phyloP scores from a whole-genome alignment of 2,113 vertebrate genomes.

The Actinemys pallida region DNA sequence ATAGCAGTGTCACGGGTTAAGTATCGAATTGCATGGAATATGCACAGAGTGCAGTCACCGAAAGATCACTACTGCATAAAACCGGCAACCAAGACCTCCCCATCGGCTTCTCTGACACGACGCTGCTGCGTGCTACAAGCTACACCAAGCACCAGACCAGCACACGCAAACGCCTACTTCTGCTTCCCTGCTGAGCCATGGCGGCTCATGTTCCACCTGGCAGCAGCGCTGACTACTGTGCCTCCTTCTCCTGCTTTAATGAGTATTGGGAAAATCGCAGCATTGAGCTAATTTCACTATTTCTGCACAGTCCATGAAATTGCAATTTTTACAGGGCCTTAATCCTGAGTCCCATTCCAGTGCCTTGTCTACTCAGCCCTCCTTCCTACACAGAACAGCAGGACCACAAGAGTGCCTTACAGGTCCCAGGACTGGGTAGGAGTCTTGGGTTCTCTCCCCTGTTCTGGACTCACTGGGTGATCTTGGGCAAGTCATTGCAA shows the following conservation, averaged over 20 bases:
- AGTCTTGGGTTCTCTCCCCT: not conserved
- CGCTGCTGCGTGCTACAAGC: too few relatives aligned
- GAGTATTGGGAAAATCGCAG: not conserved
- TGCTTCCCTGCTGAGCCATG: too few relatives aligned
- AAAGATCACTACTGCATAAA: too few relatives aligned
- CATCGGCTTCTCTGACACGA: too few relatives aligned
- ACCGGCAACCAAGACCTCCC: too few relatives aligned
- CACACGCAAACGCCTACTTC: too few relatives aligned
- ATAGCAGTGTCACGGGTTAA: too few relatives aligned
- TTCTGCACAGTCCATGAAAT: not conserved
- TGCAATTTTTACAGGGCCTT: not conserved
- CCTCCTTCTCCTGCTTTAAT: not conserved
- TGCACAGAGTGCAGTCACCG: too few relatives aligned
- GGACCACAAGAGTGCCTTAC: not conserved
- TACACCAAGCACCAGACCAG: too few relatives aligned
- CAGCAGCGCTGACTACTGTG: not conserved
- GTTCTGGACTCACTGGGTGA: not conserved
- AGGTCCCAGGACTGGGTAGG: not conserved
- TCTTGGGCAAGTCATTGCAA: not conserved
- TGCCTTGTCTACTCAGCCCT: not conserved
- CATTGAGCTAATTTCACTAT: not conserved
- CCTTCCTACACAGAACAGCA: not conserved
- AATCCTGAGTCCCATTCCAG: not conserved
- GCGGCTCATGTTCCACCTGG: not conserved
- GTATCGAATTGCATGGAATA: too few relatives aligned